Conservation (phyloP, 2,113 vertebrate genomes). For the Sterna hirundo region DNA sequence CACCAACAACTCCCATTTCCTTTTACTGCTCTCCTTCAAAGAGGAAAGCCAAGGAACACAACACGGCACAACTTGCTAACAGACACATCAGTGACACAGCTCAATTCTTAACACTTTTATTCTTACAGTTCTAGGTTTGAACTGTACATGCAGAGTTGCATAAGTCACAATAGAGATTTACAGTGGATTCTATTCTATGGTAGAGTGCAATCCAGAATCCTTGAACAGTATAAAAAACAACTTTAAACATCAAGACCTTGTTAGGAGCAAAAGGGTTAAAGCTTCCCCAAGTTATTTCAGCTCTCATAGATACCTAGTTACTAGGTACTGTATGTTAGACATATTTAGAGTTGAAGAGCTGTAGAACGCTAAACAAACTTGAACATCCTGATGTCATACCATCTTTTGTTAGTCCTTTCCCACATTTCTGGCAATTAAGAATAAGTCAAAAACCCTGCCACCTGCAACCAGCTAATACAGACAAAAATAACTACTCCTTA, state of each 20-base stretch:
- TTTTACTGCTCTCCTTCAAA: rapidly evolving
- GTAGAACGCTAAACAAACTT: conserved; percentile 33
- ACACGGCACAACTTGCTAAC: background rate
- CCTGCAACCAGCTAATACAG: conserved; percentile 61
- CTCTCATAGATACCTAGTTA: conserved; percentile 66
- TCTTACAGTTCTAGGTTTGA: conserved; percentile 69
- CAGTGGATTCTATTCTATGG: conserved; percentile 70
- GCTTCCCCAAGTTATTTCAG: conserved; percentile 53
- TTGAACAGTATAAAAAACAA: conserved; percentile 66
- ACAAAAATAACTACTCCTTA: conserved; percentile 48
- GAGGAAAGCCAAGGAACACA: rapidly evolving
- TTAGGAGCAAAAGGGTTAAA: conserved; percentile 61
- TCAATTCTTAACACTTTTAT: conserved; percentile 69
- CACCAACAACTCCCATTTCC: rapidly evolving
- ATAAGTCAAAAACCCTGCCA: conserved; percentile 67
- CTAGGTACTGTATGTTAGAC: conserved; percentile 63
- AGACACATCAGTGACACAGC: background rate
- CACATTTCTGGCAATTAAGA: conserved; percentile 55
- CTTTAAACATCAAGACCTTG: conserved; percentile 65
- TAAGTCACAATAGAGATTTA: conserved; percentile 65
- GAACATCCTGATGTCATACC: conserved; percentile 40
- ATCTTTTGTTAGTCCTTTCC: background rate
- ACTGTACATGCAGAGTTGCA: conserved; percentile 75
- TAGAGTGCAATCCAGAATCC: conserved; percentile 67
- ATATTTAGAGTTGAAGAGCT: conserved; percentile 37